Base-by-base conservation (phyloP, 2,113 vertebrate species). In the Hipposideros armiger region DNA sequence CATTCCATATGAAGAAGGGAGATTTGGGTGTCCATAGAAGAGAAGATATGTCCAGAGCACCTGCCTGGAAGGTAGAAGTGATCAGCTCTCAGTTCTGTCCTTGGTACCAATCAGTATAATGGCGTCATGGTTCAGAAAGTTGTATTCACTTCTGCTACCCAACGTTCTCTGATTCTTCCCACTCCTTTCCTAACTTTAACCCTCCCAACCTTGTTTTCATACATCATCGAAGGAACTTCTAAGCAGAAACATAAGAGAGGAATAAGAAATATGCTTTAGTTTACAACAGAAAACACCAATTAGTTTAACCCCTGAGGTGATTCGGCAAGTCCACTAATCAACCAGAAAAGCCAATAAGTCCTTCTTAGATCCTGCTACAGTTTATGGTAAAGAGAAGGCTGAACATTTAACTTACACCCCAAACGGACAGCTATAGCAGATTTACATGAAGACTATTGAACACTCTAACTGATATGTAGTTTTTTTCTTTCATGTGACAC, bases 201-300 rank as follows among this genome's bases (percentile, higher is more conserved):
- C n/a, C 54, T 74, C 47, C 42, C 5, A 13, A 80, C 28, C 67
- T 86, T 88, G 62, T 72, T 95, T 54, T 97, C 66, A 91, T 36
- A 78, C 1, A 81, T 42, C n/a, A 62, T 95, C 42, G 73, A 86
- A 93, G 64, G 89, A 80, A 91, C 73, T 64, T 54, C 52, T 47
- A 80, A 67, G 85, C 32, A 95, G 82, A 95, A 87, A 64, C 36
- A 60, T 20, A 72, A 84, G 54, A 77, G 40, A 91, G 32, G 88
- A 87, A 87, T 36, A 69, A 94, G 82, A 96, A 91, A 96, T 90
- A 83, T 5, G 85, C 70, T 89, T 95, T 30, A 3, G 52, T 93
- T 86, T 89, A 64, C 66, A 93, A 93, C 15, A 93, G 91, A 94
- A 97, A 96, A 93, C 32, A 88, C 42, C n/a, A 74, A 97, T 96